Percentiles rank a stretch among this genome's conserved stretches.
These are phyloP conservation scores for Telmatochromis sp. DNA, from an alignment of 2,113 vertebrate species.

Conservation along the genomic window DNA sequence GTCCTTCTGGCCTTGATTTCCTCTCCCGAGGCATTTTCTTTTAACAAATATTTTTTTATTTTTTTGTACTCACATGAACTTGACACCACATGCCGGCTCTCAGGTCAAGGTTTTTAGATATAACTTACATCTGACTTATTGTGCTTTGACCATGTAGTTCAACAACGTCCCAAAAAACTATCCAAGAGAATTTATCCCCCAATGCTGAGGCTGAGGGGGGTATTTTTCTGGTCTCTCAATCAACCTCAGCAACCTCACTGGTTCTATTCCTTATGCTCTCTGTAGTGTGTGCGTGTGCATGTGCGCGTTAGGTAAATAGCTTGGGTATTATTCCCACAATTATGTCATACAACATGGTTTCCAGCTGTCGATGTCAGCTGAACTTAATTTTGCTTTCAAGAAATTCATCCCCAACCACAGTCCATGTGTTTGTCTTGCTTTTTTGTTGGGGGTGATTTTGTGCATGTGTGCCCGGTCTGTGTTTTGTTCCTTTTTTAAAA, in stretches of 20 bases:
- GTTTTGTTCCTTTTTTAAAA: not conserved
- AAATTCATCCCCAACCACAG: not conserved
- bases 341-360: conserved; percentile 56
- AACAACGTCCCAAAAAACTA: not conserved
- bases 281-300: not conserved
- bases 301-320: conserved; percentile 1
- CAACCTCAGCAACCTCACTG: not conserved
- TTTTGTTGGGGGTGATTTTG: not conserved
- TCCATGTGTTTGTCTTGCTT: not conserved
- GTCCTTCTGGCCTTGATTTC: conserved; percentile 30
- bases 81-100: not conserved
- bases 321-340: conserved; percentile 6
- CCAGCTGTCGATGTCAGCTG: conserved; percentile 41
- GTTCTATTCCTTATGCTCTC: conserved; percentile 33
- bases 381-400: conserved; percentile 17
- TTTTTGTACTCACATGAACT: not conserved
- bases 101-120: conserved; percentile 2
- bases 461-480: not conserved
- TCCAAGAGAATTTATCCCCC: not conserved
- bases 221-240: conserved; percentile 9
- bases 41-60: not conserved
- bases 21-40: not conserved
- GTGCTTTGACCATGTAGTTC: not conserved
- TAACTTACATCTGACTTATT: not conserved
- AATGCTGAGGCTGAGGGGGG: conserved; percentile 2